Conservation (phyloP, 2,888 invertebrate genomes). For the Phyllotreta striolata region DNA sequence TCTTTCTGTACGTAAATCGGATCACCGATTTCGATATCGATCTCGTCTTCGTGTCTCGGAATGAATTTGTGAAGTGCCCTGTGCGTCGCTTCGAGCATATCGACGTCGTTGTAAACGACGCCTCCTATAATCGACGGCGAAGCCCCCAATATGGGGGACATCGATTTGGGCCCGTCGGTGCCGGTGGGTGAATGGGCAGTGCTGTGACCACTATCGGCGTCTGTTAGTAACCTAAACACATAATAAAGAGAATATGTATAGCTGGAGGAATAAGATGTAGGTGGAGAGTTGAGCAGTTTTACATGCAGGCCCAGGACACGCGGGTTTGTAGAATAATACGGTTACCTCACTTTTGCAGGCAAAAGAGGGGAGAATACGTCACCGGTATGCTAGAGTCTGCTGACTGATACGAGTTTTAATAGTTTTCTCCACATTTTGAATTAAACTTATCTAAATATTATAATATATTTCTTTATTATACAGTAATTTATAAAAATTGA, state of each 20-base stretch:
- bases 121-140: slow-evolving; percentile 73
- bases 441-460: no score
- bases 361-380: no score
- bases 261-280: no score
- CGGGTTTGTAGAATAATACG: no score
- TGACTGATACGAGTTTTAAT: no score
- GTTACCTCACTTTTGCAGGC: no score
- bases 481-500: no score
- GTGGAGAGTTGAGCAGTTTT: no score
- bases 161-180: slow-evolving; percentile 83
- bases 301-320: no score
- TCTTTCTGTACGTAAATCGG: slow-evolving; percentile 96
- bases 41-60: slow-evolving; percentile 94
- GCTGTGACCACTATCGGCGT: slow-evolving; percentile 90
- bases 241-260: slow-evolving; percentile 8
- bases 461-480: no score
- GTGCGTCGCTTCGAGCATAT: slow-evolving; percentile 87
- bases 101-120: slow-evolving; percentile 73
- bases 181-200: slow-evolving; percentile 85
- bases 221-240: slow-evolving; percentile 70
- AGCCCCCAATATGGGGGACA: slow-evolving; percentile 71
- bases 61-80: slow-evolving; percentile 95
- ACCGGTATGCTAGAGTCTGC: no score
- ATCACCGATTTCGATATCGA: slow-evolving; percentile 97
- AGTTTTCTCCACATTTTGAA: no score